Conservation (phyloP, 1,140 invertebrate species). For the Zaprionus nigranus region DNA sequence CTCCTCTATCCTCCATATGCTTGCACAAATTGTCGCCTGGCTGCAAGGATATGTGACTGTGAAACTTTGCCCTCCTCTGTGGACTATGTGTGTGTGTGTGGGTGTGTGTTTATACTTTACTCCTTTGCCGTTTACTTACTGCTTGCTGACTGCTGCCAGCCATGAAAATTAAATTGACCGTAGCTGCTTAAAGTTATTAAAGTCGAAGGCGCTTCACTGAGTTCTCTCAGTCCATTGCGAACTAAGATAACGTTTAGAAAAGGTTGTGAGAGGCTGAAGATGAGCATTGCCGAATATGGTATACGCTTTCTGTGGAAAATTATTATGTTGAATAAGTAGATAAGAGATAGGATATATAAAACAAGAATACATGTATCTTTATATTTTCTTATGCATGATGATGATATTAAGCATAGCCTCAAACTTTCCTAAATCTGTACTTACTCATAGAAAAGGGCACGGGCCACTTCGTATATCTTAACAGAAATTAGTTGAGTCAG, state of each 20-base stretch:
- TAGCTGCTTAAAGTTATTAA: slow-evolving; percentile 83
- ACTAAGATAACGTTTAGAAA: slow-evolving; percentile 45
- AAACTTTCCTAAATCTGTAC: not conserved
- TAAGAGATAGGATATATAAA: no score
- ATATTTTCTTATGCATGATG: no score
- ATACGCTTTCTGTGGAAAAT: not conserved
- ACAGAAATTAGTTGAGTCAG: slow-evolving; percentile 29
- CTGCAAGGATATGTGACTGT: slow-evolving; percentile 59
- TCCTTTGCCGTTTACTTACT: slow-evolving; percentile 65
- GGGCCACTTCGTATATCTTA: not conserved
- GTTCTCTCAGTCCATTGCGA: slow-evolving; percentile 11
- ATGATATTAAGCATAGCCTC: not conserved
- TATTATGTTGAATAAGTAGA: not conserved
- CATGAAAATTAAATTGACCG: slow-evolving; percentile 84
- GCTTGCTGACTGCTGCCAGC: slow-evolving; percentile 56
- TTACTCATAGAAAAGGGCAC: not conserved
- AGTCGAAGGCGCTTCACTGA: slow-evolving; percentile 44
- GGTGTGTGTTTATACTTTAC: slow-evolving; percentile 36
- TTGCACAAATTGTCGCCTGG: slow-evolving; percentile 74
- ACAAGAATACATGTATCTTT: no score
- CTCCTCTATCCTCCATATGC: slow-evolving; percentile 60
- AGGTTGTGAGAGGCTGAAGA: slow-evolving; percentile 1
- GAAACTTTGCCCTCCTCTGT: slow-evolving; percentile 17
- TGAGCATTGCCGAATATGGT: not conserved
- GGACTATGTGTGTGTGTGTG: slow-evolving; percentile 16